phyloP scores from a whole-genome alignment of 1,140 invertebrate genomes.

The Drosophila prosaltans region DNA sequence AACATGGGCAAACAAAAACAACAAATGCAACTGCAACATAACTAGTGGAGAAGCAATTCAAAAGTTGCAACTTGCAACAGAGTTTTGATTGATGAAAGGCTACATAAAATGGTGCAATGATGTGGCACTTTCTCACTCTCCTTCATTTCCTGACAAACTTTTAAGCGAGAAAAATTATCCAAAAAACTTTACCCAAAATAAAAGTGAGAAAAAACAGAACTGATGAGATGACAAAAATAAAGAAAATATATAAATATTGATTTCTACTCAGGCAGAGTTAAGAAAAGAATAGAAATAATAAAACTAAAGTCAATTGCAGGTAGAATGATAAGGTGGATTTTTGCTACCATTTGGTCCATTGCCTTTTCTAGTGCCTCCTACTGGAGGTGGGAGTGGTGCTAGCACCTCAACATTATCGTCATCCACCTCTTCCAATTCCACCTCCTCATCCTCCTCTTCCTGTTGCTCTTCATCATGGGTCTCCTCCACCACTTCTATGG shows the following conservation, averaged over 20 bases:
- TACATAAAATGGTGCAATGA: conserved; percentile 35
- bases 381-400: conserved; percentile 5
- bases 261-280: not conserved
- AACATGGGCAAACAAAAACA: conserved; percentile 13
- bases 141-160: not conserved
- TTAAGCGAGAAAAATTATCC: not conserved
- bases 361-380: conserved; percentile 25
- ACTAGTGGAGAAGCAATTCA: conserved; percentile 23
- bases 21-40: conserved; percentile 22
- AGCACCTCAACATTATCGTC: not conserved
- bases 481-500: conserved; percentile 27
- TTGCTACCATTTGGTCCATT: conserved; percentile 67
- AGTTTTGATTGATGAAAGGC: conserved; percentile 60
- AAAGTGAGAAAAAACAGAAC: conserved; percentile 1
- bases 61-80: conserved; percentile 33
- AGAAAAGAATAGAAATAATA: not conserved
- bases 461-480: conserved; percentile 18
- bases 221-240: not conserved
- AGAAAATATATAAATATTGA: no score
- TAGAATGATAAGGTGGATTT: not conserved
- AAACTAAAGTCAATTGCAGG: conserved; percentile 19
- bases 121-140: not conserved
- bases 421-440: conserved; percentile 1
- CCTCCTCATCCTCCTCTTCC: conserved; percentile 18
- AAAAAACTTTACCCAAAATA: not conserved